Base-by-base conservation (phyloP, 2,113 vertebrate genomes). In the Rattus norvegicus region DNA sequence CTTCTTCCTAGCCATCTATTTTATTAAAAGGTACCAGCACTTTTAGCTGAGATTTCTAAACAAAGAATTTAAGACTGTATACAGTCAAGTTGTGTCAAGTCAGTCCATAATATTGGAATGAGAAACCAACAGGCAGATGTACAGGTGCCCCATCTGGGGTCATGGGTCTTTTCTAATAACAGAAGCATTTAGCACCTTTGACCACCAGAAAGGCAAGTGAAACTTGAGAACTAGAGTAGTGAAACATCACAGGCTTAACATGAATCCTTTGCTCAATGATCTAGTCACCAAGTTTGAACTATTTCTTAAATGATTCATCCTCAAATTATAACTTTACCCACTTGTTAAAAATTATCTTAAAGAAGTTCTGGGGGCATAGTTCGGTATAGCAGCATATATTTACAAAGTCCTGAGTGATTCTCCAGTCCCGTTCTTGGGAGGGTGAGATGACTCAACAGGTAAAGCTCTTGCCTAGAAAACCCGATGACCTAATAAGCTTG, bases 281-380 rank as follows among this genome's bases (percentile, higher is more conserved):
- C 76, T 67, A 49, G 4, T 88, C 59, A 65, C 33, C 26, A 86
- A 83, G 67, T 85, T 92, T 85, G 59, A 94, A 88, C 70, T 94
- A 54, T 73, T 83, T 94, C 12, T 89, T 80, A 84, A 90, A 72
- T 88, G 20, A 80, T 24, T 28, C 85, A 65, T 70, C 94, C 20
- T 70, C 56, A 94, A 88, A 76, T 91, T 59, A n/a, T 81, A 92
- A 54, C 47, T 90, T 95, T 54, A 80, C 14, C n/a, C 47, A 63
- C 75, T 94, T 81, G 83, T 39, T 86, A 81, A 92, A 88, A 84
- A 65, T 54, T 85, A 85, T 80, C 54, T 70, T 94, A 43, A 92
- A 87, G 65, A 61, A 39, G 10, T 54, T 76, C 30, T 70, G 39
- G 14, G 16, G 30, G 30, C 2, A 69, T 49, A 61, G 75, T 39